phyloP scores from a whole-genome alignment of 2,797 vertebrate genomes.

The Microhierax caerulescens region DNA sequence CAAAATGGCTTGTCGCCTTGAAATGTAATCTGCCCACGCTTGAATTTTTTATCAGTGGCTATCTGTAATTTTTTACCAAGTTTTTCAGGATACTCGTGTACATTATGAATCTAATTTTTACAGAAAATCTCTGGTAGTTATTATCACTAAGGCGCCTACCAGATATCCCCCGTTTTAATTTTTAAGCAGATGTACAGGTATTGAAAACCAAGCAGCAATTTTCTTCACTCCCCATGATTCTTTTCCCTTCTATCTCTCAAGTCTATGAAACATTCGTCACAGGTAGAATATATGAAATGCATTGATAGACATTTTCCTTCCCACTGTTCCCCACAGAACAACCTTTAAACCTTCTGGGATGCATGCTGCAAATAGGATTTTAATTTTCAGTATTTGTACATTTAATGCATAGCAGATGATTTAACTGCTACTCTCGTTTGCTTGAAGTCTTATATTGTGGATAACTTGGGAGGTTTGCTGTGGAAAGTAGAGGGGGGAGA shows the following conservation, averaged over 20 bases:
- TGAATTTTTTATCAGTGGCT: constrained; percentile 11
- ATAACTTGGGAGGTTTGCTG: not conserved
- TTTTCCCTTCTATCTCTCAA: not conserved
- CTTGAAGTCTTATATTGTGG: not conserved
- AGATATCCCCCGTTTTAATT: not conserved
- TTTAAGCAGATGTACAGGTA: not conserved
- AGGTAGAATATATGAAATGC: constrained; percentile 30
- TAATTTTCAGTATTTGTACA: not conserved
- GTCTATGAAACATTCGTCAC: not conserved
- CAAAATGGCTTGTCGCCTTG: constrained; percentile 50
- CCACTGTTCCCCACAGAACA: constrained; percentile 1
- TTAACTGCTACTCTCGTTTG: not conserved
- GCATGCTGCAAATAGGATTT: not conserved
- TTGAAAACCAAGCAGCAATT: not conserved
- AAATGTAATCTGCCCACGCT: constrained; percentile 48
- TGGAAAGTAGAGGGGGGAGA: not conserved
- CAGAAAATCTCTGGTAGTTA: not conserved
- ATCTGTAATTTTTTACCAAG: not conserved
- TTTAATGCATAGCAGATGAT: not conserved
- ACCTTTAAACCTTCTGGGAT: not conserved
- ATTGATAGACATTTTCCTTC: constrained; percentile 32
- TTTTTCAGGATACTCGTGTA: not conserved
- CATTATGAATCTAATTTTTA: not conserved
- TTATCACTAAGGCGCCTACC: not conserved
- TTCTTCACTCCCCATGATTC: not conserved